A percentile compares a stretch with the other conserved stretches of the same genome.
phyloP scores from a whole-genome alignment of 2,113 vertebrate genomes.

The Tauraco erythrolophus region DNA sequence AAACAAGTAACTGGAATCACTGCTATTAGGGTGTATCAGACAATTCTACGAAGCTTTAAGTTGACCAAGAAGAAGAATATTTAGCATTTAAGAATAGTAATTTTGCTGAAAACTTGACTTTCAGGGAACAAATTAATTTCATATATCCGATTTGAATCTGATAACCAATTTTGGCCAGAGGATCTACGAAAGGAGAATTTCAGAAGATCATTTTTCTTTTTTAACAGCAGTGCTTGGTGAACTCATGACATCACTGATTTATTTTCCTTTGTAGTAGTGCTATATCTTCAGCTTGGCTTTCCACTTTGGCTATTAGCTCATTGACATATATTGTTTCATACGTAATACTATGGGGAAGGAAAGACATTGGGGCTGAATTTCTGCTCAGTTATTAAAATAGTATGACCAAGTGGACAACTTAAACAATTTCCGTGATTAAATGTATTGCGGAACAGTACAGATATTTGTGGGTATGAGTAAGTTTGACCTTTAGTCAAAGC shows the following conservation, averaged over 20 bases:
- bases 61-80: not conserved
- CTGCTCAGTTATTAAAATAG: not conserved
- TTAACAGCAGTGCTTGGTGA: not conserved
- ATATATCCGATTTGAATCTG: not conserved
- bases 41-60: not conserved
- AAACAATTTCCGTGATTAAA: not conserved
- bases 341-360: conserved; percentile 1
- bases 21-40: not conserved
- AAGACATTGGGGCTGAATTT: not conserved
- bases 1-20: not conserved
- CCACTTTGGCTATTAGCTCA: not conserved
- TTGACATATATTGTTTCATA: conserved; percentile 11
- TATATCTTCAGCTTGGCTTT: conserved; percentile 12
- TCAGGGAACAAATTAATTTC: not conserved
- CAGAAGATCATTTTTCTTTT: not conserved
- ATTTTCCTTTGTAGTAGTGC: conserved; percentile 14
- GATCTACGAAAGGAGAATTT: not conserved
- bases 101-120: not conserved
- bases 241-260: not conserved
- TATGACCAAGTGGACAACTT: not conserved
- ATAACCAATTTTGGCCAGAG: not conserved
- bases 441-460: not conserved
- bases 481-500: not conserved
- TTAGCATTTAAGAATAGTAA: not conserved
- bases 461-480: not conserved